phyloP scores from a whole-genome alignment of 2,797 vertebrate genomes.

The Propithecus deckenii region DNA sequence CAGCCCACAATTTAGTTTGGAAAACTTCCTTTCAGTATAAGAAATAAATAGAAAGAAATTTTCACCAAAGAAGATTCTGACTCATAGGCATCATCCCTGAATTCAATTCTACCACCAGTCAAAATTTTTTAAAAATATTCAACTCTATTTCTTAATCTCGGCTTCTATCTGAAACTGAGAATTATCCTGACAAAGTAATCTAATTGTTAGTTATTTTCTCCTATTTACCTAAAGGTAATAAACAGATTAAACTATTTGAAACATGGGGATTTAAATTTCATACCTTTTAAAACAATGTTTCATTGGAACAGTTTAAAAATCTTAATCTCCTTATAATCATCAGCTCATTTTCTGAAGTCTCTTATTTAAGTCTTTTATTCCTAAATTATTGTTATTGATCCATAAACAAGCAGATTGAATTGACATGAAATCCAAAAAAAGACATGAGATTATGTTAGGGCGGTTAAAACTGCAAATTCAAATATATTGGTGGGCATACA shows the following conservation, averaged over 20 bases:
- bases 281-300: not conserved
- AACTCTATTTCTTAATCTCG: not conserved
- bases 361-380: not conserved
- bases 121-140: not conserved
- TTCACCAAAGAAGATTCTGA: not conserved
- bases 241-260: constrained; percentile 35
- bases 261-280: not conserved
- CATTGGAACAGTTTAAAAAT: constrained; percentile 3
- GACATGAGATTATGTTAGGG: not conserved
- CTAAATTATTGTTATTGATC: constrained; percentile 21
- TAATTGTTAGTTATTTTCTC: constrained; percentile 27
- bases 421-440: not conserved
- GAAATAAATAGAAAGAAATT: constrained; percentile 39
- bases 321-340: constrained; percentile 42
- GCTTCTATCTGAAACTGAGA: not conserved
- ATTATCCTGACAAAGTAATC: constrained; percentile 19
- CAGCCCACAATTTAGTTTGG: not conserved
- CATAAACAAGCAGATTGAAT: not conserved
- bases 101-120: not conserved
- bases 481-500: not conserved
- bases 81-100: not conserved
- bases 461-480: not conserved
- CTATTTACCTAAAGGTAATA: constrained; percentile 24
- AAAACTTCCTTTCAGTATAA: constrained; percentile 1
- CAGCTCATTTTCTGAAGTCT: constrained; percentile 15